Evolutionary conservation across 2,888 invertebrate species (phyloP).

Genomic region (Leucozona laternaria): DNA sequence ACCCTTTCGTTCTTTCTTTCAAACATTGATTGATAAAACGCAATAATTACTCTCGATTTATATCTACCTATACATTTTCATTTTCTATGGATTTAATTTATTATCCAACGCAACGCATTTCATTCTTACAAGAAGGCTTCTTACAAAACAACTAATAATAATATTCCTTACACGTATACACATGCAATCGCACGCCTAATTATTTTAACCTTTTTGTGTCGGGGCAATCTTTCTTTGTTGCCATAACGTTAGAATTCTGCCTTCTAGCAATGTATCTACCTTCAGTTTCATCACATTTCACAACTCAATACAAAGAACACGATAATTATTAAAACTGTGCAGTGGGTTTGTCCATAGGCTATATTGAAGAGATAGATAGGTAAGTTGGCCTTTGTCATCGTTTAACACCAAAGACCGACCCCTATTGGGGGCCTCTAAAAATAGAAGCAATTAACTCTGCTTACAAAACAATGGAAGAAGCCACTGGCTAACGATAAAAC

Average conservation of each 20-base stretch:
- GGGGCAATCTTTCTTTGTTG: slow-evolving; percentile 7
- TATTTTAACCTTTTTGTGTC: slow-evolving; percentile 19
- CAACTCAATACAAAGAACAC: slow-evolving; percentile 19
- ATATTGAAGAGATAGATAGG: slow-evolving; percentile 22
- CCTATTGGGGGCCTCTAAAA: slow-evolving; percentile 57
- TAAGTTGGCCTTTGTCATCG: slow-evolving; percentile 22
- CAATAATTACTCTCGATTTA: slow-evolving; percentile 10
- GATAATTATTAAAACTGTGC: slow-evolving; percentile 44
- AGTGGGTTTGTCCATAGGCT: slow-evolving; percentile 52
- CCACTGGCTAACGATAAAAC: slow-evolving; percentile 26
- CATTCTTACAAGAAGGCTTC: slow-evolving; percentile 2
- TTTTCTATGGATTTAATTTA: slow-evolving; percentile 17
- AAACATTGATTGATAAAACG: slow-evolving; percentile 49
- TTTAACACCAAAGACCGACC: slow-evolving; percentile 53
- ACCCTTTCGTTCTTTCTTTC: slow-evolving; percentile 20
- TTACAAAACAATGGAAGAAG: slow-evolving; percentile 55
- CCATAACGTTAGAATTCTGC: slow-evolving; percentile 43
- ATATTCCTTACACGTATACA: slow-evolving; percentile 49
- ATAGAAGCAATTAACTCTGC: slow-evolving; percentile 72
- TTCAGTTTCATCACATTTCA: slow-evolving; percentile 4
- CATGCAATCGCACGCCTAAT: slow-evolving; percentile 48
- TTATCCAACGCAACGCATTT: slow-evolving; percentile 1
- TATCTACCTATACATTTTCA: slow-evolving; percentile 3
- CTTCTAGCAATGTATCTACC: slow-evolving; percentile 3
- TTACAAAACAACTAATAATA: slow-evolving; percentile 45